phyloP scores from a whole-genome alignment of 1,140 invertebrate genomes.

The Diorhabda elongata region DNA sequence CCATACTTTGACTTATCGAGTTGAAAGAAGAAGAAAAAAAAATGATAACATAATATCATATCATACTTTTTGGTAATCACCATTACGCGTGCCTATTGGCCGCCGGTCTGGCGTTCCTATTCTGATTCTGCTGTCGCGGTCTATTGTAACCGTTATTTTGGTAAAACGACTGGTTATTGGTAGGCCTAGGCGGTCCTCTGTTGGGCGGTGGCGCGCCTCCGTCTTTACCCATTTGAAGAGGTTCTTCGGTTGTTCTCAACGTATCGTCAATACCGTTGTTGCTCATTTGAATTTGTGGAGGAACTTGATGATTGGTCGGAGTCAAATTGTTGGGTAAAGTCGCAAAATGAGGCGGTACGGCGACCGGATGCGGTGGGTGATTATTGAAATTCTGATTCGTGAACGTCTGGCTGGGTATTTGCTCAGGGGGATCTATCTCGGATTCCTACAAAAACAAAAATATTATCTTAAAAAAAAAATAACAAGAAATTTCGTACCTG shows the following conservation, averaged over 20 bases:
- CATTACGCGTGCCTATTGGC: slow-evolving; percentile 13
- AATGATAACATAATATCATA: slow-evolving; percentile 14
- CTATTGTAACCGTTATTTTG: slow-evolving; percentile 43
- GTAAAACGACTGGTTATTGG: slow-evolving; percentile 37
- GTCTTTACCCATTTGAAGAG: slow-evolving; percentile 16
- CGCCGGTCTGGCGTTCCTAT: slow-evolving; percentile 7
- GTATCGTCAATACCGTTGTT: slow-evolving; percentile 23
- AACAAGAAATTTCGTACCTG: slow-evolving; percentile 49
- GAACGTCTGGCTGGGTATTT: slow-evolving; percentile 71
- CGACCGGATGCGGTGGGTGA: slow-evolving; percentile 39
- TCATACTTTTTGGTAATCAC: neutral
- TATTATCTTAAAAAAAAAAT: slow-evolving; percentile 1
- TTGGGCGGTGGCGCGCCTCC: slow-evolving; percentile 7
- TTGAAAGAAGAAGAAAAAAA: neutral
- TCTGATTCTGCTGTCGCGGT: slow-evolving; percentile 25
- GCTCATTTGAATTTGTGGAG: slow-evolving; percentile 12
- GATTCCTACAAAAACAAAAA: slow-evolving; percentile 64
- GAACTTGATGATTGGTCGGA: slow-evolving; percentile 24
- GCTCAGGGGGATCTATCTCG: slow-evolving; percentile 61
- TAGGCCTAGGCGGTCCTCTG: slow-evolving; percentile 25
- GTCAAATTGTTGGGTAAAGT: slow-evolving; percentile 24
- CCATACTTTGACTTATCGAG: neutral
- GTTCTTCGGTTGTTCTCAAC: slow-evolving; percentile 11
- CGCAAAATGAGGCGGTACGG: slow-evolving; percentile 40
- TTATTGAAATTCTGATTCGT: slow-evolving; percentile 67